These are phyloP conservation scores for Tineola bisselliella DNA, from an alignment of 2,888 invertebrate species.

Conservation along the genomic window DNA sequence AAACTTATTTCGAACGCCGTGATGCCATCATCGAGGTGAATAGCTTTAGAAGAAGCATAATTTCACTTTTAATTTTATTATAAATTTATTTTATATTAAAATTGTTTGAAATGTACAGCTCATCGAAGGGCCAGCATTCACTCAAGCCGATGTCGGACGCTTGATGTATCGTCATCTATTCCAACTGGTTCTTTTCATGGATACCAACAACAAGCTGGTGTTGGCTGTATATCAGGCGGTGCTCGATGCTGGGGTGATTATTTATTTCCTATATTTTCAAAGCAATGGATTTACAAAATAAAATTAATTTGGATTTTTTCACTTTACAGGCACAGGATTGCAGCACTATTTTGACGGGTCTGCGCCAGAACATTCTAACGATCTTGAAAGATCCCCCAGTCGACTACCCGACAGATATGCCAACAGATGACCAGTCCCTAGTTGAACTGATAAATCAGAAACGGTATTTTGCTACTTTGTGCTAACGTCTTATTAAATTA, in stretches of 20 bases:
- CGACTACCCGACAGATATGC: neutral
- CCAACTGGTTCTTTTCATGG: conserved; percentile 88
- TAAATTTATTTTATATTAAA: neutral
- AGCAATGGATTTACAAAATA: neutral
- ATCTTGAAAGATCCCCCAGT: neutral
- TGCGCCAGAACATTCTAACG: neutral
- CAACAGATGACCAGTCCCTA: neutral
- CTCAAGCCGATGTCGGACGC: conserved; percentile 48
- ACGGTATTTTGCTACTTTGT: neutral
- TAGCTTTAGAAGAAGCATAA: conserved; percentile 9
- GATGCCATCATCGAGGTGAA: conserved; percentile 86
- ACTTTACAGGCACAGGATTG: neutral
- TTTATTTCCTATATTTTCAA: neutral
- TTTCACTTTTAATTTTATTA: neutral
- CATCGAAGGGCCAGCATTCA: neutral
- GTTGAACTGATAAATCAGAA: neutral
- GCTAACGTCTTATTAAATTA: neutral
- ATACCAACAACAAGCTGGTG: conserved; percentile 87
- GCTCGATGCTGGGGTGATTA: conserved; percentile 48
- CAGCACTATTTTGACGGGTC: neutral
- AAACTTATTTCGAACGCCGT: conserved; percentile 91
- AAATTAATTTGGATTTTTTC: neutral
- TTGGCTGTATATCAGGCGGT: conserved; percentile 67
- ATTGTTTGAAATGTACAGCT: neutral
- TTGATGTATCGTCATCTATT: conserved; percentile 92